Conservation (phyloP, 2,113 vertebrate species). For the Nipponia nippon region DNA sequence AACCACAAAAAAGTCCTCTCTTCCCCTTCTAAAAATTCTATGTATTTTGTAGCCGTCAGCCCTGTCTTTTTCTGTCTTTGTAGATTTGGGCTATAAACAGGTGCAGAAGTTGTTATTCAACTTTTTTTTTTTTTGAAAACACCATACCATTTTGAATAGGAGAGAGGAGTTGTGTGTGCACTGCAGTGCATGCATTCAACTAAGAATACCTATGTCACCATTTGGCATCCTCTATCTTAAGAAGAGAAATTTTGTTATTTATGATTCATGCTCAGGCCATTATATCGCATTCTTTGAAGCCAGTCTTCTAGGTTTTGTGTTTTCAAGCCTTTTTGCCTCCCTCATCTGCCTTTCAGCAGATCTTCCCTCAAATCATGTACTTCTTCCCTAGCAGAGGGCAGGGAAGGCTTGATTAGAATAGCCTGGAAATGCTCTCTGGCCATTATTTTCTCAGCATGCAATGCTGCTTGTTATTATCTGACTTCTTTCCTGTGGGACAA, state of each 20-base stretch:
- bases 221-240: neutral
- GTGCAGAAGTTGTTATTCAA: neutral
- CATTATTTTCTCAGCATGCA: neutral
- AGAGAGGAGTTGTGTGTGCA: neutral
- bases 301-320: neutral
- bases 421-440: neutral
- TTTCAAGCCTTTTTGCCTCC: neutral
- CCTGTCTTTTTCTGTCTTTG: neutral
- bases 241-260: neutral
- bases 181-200: neutral
- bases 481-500: conserved; percentile 54
- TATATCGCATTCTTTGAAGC: neutral
- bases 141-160: neutral
- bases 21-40: neutral
- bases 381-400: neutral
- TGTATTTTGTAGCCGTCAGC: neutral
- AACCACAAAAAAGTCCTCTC: neutral
- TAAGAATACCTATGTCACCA: neutral
- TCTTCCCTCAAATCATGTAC: neutral
- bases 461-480: neutral
- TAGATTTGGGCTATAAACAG: neutral
- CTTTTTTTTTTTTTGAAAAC: neutral
- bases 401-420: neutral
- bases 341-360: neutral
- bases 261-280: neutral